Conservation (phyloP, 2,888 invertebrate genomes). For the Ectemnius cavifrons region DNA sequence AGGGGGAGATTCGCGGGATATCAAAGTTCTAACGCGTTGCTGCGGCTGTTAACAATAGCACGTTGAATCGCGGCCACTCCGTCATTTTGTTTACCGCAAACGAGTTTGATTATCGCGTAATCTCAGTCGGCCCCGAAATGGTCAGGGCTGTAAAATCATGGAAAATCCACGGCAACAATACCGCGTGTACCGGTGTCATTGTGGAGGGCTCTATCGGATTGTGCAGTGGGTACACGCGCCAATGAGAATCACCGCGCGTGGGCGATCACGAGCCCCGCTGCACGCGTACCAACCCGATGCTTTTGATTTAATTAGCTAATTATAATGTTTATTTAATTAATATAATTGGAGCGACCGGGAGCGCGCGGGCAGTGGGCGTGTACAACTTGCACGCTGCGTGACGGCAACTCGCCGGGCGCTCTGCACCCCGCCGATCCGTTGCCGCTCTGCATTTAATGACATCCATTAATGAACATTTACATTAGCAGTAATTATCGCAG, state of each 20-base stretch:
- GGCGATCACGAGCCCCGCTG: neutral
- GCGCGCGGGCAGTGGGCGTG: slow-evolving; percentile 38
- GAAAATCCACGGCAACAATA: slow-evolving; percentile 47
- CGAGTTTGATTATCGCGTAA: slow-evolving; percentile 49
- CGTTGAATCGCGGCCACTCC: slow-evolving; percentile 5
- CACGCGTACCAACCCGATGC: slow-evolving; percentile 37
- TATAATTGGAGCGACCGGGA: slow-evolving; percentile 66
- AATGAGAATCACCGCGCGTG: slow-evolving; percentile 33
- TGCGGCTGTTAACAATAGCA: slow-evolving; percentile 28
- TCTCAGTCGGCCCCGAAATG: slow-evolving; percentile 43
- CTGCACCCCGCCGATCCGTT: slow-evolving; percentile 34
- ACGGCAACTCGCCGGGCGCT: slow-evolving; percentile 46
- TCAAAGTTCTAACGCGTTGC: slow-evolving; percentile 37
- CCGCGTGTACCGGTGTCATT: slow-evolving; percentile 52
- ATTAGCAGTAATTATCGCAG: slow-evolving; percentile 73
- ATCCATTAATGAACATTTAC: slow-evolving; percentile 74
- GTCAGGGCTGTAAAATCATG: slow-evolving; percentile 43
- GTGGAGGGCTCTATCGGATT: slow-evolving; percentile 48
- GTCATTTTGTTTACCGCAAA: slow-evolving; percentile 46
- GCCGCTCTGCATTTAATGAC: slow-evolving; percentile 73
- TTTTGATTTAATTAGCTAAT: slow-evolving; percentile 73
- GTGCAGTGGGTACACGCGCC: slow-evolving; percentile 30
- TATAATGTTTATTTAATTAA: slow-evolving; percentile 73
- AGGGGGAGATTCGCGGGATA: slow-evolving; percentile 7
- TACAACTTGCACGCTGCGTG: slow-evolving; percentile 45